These are phyloP conservation scores for Myiozetetes cayanensis DNA, from an alignment of 2,113 vertebrate species.

Conservation along the genomic window DNA sequence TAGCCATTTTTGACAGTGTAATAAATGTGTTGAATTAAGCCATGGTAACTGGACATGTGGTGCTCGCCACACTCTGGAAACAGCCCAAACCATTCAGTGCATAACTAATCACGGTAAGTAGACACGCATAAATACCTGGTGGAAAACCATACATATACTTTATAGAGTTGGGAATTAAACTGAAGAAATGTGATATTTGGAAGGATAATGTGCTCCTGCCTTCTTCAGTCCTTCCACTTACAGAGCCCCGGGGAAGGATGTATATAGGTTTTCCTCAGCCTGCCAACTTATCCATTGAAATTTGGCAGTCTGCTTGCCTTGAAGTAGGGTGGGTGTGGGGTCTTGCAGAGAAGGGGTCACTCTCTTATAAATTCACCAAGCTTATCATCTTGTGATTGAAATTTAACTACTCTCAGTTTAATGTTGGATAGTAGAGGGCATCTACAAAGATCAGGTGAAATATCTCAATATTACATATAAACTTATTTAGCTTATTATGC, in stretches of 20 bases:
- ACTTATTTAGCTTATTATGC: background rate
- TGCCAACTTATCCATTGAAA: background rate
- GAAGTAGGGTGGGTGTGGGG: background rate
- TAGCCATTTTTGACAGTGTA: slow-evolving; percentile 4
- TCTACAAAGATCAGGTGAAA: background rate
- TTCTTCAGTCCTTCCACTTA: background rate
- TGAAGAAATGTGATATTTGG: background rate
- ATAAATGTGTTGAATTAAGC: slow-evolving; percentile 1
- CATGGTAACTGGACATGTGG: background rate
- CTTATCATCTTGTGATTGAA: background rate
- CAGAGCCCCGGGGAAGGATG: background rate
- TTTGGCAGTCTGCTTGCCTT: background rate
- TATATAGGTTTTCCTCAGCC: background rate
- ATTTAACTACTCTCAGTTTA: background rate
- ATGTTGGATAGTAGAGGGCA: background rate
- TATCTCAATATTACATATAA: background rate
- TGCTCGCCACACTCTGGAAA: background rate
- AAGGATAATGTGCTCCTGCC: background rate
- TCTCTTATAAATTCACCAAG: background rate
- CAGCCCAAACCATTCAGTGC: background rate
- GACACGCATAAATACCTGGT: background rate
- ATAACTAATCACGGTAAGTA: slow-evolving; percentile 21
- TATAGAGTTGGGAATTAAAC: background rate
- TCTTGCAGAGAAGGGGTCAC: background rate
- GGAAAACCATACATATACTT: background rate